Conservation (phyloP, 2,797 vertebrate species). For the Peromyscus melanophrys region DNA sequence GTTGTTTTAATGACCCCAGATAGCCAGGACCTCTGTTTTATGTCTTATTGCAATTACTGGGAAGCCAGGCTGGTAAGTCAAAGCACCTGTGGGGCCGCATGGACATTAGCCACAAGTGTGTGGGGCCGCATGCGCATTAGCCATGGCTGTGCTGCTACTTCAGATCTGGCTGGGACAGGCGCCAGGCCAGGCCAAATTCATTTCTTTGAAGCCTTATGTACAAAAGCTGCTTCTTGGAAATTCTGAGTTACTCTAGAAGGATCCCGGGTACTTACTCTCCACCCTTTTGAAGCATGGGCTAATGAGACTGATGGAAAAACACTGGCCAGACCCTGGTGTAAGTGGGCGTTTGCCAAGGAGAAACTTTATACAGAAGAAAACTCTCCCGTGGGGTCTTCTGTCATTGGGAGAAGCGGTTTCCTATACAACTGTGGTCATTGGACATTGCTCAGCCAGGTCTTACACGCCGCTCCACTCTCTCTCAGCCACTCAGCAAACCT, state of each 20-base stretch:
- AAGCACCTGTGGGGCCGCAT: slow-evolving; percentile 40
- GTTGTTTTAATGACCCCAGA: slow-evolving; percentile 69
- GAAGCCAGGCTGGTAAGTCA: slow-evolving; percentile 32
- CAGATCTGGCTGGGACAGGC: neutral
- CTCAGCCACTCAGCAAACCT: neutral
- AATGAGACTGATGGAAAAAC: neutral
- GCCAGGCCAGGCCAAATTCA: neutral
- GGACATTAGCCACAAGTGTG: neutral
- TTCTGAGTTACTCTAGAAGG: slow-evolving; percentile 49
- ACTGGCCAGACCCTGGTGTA: neutral
- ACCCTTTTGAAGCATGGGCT: neutral
- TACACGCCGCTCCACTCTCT: neutral
- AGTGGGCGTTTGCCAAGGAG: neutral
- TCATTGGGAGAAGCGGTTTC: neutral
- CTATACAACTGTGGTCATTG: fast-evolving
- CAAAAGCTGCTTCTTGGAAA: slow-evolving; percentile 9
- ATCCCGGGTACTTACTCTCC: neutral
- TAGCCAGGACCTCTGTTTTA: slow-evolving; percentile 76
- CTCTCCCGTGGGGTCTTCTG: neutral
- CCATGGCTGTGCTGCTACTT: neutral
- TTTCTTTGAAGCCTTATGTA: slow-evolving; percentile 4
- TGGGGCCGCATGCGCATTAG: neutral
- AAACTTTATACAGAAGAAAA: neutral
- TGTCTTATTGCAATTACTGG: slow-evolving; percentile 63
- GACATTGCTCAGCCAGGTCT: neutral